These are phyloP conservation scores for Tenrec ecaudatus DNA, from an alignment of 2,113 vertebrate genomes.

Conservation along the genomic window DNA sequence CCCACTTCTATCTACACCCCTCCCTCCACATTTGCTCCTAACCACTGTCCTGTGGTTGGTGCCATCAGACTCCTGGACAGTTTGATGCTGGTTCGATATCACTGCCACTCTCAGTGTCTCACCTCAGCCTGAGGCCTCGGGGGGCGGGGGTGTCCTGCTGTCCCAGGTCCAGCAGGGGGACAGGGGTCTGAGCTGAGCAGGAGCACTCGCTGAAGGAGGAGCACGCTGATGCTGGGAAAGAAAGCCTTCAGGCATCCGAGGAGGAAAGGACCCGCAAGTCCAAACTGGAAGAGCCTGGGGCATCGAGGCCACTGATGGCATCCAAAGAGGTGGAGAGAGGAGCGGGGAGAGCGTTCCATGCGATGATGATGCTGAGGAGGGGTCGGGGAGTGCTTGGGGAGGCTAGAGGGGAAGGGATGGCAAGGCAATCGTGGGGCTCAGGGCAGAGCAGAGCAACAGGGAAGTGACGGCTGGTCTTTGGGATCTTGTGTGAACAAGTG, in stretches of 20 bases:
- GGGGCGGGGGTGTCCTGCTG: not conserved
- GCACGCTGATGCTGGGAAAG: not conserved
- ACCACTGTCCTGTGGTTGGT: rapidly evolving
- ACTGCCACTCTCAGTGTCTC: not conserved
- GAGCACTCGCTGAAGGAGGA: not conserved
- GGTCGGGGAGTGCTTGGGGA: rapidly evolving
- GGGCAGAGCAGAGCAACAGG: not conserved
- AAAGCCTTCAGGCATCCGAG: rapidly evolving
- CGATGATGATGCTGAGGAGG: too few species aligned
- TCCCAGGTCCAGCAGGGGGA: rapidly evolving
- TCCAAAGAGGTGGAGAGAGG: not conserved
- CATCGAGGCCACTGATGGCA: not conserved
- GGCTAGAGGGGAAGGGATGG: too few species aligned
- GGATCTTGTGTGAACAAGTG: rapidly evolving
- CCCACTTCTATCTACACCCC: not conserved
- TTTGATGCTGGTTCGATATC: not conserved
- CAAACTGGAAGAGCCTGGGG: not conserved
- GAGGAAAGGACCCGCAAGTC: not conserved
- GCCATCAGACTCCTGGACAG: not conserved
- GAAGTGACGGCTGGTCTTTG: not conserved
- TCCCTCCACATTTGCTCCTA: not conserved
- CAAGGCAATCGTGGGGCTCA: rapidly evolving
- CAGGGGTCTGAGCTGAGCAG: too few species aligned
- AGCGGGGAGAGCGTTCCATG: too few species aligned
- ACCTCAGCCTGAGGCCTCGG: too few species aligned